Evolutionary conservation across 2,113 vertebrate species (phyloP).

Genomic region (Xiphias gladius): DNA sequence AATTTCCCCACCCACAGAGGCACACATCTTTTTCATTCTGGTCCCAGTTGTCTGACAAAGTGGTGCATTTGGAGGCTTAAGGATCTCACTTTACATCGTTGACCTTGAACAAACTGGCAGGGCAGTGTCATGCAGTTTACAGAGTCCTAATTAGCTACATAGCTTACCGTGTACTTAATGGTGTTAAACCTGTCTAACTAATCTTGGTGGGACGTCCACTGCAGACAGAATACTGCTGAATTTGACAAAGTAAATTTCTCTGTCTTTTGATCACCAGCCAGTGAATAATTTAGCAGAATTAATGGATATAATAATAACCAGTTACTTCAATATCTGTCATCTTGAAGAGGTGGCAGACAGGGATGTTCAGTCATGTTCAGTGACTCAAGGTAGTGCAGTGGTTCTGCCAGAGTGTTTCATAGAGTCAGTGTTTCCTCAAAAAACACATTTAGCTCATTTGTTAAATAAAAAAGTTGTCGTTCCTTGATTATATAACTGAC

Average conservation of each 20-base stretch:
- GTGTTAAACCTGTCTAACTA: conserved; percentile 31
- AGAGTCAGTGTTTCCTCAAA: too few relatives aligned
- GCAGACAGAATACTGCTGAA: conserved; percentile 12
- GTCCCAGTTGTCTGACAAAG: conserved; percentile 23
- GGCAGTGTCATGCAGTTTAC: not conserved
- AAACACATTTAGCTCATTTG: too few relatives aligned
- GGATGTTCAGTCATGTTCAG: not conserved
- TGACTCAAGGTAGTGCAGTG: not conserved
- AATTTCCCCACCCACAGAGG: not conserved
- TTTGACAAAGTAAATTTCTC: conserved; percentile 37
- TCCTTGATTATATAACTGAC: too few relatives aligned
- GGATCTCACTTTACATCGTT: not conserved
- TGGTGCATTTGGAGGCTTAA: conserved; percentile 23
- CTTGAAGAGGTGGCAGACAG: not conserved
- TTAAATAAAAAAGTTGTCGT: too few relatives aligned
- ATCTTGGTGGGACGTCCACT: not conserved
- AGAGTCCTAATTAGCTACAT: conserved; percentile 43
- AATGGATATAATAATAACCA: conserved; percentile 17
- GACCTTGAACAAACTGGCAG: conserved; percentile 37
- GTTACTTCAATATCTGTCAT: conserved; percentile 21
- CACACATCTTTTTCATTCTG: conserved; percentile 27
- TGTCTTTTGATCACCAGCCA: conserved; percentile 45
- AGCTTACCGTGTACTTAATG: not conserved
- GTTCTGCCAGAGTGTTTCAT: too few relatives aligned
- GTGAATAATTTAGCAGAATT: conserved; percentile 12